Conservation (phyloP, 2,113 vertebrate species). For the Tupaia chinensis region DNA sequence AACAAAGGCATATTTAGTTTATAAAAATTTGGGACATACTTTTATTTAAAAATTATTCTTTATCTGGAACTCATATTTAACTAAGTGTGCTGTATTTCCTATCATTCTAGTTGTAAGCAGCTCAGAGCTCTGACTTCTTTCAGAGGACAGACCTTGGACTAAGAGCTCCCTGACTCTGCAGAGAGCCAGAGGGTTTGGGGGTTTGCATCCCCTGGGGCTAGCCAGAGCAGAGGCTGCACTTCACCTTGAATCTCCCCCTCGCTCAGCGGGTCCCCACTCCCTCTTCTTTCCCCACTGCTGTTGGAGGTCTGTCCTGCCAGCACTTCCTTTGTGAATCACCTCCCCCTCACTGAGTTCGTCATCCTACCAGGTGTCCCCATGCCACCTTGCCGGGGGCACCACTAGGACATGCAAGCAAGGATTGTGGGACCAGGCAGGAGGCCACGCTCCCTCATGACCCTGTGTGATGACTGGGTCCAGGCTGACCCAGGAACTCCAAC, state of each 20-base stretch:
- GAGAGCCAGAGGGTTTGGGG: neutral
- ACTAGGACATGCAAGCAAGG: slow-evolving; percentile 4
- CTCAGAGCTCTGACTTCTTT: neutral
- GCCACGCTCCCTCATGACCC: neutral
- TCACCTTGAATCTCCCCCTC: neutral
- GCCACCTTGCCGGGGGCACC: neutral
- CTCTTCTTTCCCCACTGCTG: neutral
- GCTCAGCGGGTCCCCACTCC: rapidly evolving
- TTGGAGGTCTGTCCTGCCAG: neutral
- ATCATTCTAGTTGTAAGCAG: neutral
- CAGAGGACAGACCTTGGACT: neutral
- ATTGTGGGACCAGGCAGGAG: neutral
- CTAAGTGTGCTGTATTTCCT: neutral
- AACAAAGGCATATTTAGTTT: neutral
- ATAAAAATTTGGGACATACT: neutral
- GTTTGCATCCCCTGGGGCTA: neutral
- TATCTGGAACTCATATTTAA: neutral
- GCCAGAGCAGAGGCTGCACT: neutral
- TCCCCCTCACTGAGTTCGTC: neutral
- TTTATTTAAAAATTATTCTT: neutral
- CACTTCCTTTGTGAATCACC: neutral
- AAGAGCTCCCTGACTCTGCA: neutral
- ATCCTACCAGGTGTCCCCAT: neutral
- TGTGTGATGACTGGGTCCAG: neutral
- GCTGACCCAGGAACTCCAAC: neutral